Evolutionary conservation across 2,888 invertebrate species (phyloP), one percentile per base, ranked within the genome.

Genomic region (Ochropleura leucogaster): DNA sequence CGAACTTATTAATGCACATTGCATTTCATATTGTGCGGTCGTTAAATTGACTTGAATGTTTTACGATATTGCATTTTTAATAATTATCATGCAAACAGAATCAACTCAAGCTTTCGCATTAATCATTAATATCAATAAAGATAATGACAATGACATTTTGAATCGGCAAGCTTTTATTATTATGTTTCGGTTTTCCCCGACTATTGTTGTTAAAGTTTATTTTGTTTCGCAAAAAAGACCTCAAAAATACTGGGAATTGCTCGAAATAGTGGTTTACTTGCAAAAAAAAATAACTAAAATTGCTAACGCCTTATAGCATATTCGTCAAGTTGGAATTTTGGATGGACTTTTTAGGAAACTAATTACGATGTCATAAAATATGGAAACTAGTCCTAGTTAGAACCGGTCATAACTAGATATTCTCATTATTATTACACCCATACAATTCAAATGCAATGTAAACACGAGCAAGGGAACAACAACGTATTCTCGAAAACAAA

Each of bases 41-140:
- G 18, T 72, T 66, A 59, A 70, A 66, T 72, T 62, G 79, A 68
- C 51, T 53, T 60, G 10, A 59, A 55, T 83, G 47, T 55, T 83
- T 83, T 64, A 80, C 73, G 73, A 73, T 73, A 80, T 67, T 79
- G 66, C 62, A 66, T 83, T 83, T 83, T 83, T 79, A 69, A 66
- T 80, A 16, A 69, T 80, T 66, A 79, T 63, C 73, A 59, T 72
- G 53, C 79, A 53, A 69, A 44, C 65, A 30, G 60, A 73, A 49
- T 74, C 51, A 18, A 62, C 44, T 62, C 44, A 44, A 46, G 55
- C 63, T 64, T 63, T 47, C 16, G n/a, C 51, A 46, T 49, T 76
- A 66, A 47, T 63, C 47, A 82, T 82, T 60, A 55, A 77, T 82
- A 30, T 64, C 30, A 82, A 71, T 80, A 68, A 71, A 82, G 63